Evolutionary conservation across 1,140 invertebrate species (phyloP).

Genomic region (Psilanteris sp.): DNA sequence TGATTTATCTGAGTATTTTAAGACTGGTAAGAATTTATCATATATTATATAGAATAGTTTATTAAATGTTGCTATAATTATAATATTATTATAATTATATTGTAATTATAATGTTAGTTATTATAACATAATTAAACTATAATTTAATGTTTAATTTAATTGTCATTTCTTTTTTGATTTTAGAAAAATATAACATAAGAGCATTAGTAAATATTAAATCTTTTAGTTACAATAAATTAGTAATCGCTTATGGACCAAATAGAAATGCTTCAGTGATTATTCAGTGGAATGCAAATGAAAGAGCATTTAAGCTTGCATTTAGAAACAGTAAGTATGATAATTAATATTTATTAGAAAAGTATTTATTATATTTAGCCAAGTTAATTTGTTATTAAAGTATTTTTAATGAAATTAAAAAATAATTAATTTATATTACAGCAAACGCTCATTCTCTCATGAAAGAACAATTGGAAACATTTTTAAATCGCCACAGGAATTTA

Average conservation of each 20-base stretch:
- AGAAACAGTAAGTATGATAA: slow-evolving; percentile 78
- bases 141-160: no score
- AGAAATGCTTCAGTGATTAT: slow-evolving; percentile 87
- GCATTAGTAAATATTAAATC: slow-evolving; percentile 88
- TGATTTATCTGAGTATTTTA: slow-evolving; percentile 87
- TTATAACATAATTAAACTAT: no score
- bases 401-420: no score
- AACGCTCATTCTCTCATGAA: slow-evolving; percentile 90
- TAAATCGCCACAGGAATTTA: slow-evolving; percentile 87
- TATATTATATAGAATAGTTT: no score
- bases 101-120: no score
- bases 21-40: slow-evolving; percentile 82
- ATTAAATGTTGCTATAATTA: no score
- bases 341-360: no score
- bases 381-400: no score
- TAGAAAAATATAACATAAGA: slow-evolving; percentile 83
- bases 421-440: no score
- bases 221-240: slow-evolving; percentile 90
- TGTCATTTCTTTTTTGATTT: slow-evolving; percentile 60
- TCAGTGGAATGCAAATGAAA: slow-evolving; percentile 86
- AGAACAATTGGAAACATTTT: slow-evolving; percentile 88
- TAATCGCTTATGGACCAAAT: slow-evolving; percentile 89
- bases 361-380: no score
- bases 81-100: no score
- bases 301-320: slow-evolving; percentile 86